A percentile compares a stretch with the other conserved stretches of the same genome.
phyloP scores from a whole-genome alignment of 53 echinoderm and acorn worm species.

The Holothuria leucospilota region DNA sequence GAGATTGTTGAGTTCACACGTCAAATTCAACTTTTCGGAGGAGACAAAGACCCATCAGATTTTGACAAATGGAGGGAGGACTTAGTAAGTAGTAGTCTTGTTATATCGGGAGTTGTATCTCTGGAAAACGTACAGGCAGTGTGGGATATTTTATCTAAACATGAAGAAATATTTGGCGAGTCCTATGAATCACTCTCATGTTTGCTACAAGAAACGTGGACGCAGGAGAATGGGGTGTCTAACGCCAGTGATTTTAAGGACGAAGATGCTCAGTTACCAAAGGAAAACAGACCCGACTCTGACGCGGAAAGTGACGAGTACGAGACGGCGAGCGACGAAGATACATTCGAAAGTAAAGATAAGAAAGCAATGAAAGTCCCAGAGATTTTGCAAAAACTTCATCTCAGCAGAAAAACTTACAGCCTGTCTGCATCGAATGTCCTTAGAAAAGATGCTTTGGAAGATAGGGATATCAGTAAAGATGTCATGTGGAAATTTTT shows the following conservation, averaged over 20 bases:
- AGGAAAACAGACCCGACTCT: neutral
- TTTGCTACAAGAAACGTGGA: neutral
- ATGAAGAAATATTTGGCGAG: neutral
- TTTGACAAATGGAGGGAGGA: neutral
- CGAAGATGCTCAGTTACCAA: neutral
- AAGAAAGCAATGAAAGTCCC: too few relatives aligned
- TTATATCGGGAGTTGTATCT: neutral
- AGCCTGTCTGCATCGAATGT: neutral
- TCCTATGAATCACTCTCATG: neutral
- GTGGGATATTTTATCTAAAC: neutral
- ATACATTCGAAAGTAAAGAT: neutral
- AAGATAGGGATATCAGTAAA: neutral
- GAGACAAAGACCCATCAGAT: neutral
- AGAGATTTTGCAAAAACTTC: too few relatives aligned
- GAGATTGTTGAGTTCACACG: neutral
- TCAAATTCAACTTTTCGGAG: constrained; percentile 5
- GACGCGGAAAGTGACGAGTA: neutral
- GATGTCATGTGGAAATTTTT: constrained; percentile 16
- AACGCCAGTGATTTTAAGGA: neutral
- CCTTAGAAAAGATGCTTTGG: neutral
- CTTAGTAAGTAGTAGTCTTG: neutral
- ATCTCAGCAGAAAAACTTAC: too few relatives aligned
- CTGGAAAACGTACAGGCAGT: constrained; percentile 11
- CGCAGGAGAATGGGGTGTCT: neutral
- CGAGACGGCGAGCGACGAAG: neutral